Conservation (phyloP, 1,140 invertebrate species). For the Apis dorsata region DNA sequence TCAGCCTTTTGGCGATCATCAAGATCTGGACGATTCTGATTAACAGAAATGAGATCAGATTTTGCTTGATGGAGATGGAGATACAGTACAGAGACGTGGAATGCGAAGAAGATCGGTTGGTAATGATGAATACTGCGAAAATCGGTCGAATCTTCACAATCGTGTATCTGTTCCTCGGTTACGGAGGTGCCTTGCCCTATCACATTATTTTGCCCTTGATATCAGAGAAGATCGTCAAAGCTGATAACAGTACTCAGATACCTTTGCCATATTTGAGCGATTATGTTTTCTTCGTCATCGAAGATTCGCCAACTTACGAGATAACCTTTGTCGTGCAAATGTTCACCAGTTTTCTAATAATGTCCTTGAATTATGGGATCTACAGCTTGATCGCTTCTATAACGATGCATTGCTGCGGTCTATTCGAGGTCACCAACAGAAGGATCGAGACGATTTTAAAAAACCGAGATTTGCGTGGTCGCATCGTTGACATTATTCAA, state of each 20-base stretch:
- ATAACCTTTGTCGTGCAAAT: constrained; percentile 73
- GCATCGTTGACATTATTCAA: constrained; percentile 57
- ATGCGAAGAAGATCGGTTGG: constrained; percentile 63
- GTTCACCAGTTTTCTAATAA: constrained; percentile 74
- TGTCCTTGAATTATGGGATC: constrained; percentile 74
- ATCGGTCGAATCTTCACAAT: constrained; percentile 71
- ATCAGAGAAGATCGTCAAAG: constrained; percentile 66
- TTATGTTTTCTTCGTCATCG: constrained; percentile 73
- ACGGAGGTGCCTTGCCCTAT: constrained; percentile 74
- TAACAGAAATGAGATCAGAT: constrained; percentile 67
- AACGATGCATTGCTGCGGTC: constrained; percentile 71
- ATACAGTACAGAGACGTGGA: constrained; percentile 66
- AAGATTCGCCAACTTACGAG: constrained; percentile 71
- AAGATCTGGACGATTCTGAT: constrained; percentile 75
- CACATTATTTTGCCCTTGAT: constrained; percentile 73
- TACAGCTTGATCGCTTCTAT: constrained; percentile 72
- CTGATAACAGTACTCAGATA: constrained; percentile 72
- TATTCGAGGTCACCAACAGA: constrained; percentile 69
- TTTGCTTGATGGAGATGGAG: constrained; percentile 70
- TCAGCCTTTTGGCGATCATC: constrained; percentile 71
- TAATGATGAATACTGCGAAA: constrained; percentile 72
- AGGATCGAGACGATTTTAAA: constrained; percentile 59
- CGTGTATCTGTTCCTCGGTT: constrained; percentile 70
- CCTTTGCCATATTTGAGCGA: constrained; percentile 74
- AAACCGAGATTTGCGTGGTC: neutral